Percentiles rank a stretch among this genome's conserved stretches.
phyloP scores from a whole-genome alignment of 2,797 vertebrate genomes.

The Ptychadena robeensis region DNA sequence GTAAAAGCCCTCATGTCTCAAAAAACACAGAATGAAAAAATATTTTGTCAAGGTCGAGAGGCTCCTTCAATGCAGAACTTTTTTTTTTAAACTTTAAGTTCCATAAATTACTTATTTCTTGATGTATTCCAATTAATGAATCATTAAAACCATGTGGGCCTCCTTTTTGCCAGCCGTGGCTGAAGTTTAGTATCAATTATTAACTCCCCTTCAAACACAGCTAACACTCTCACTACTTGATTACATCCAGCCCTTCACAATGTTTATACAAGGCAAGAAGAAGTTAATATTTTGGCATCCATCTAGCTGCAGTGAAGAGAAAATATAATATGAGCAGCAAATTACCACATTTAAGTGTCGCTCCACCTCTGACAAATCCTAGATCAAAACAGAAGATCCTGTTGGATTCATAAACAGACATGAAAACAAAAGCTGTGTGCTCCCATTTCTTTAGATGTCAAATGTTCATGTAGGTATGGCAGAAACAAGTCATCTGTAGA shows the following conservation, averaged over 20 bases:
- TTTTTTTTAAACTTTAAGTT: not conserved
- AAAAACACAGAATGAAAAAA: not conserved
- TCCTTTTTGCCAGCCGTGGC: not conserved
- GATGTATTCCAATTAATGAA: constrained; percentile 12
- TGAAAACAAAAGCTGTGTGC: too few species aligned
- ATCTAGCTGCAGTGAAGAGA: not conserved
- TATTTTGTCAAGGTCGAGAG: not conserved
- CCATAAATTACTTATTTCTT: not conserved
- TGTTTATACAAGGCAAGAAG: constrained; percentile 33
- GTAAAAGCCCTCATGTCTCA: not conserved
- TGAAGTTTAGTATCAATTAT: constrained; percentile 39
- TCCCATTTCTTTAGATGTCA: too few species aligned
- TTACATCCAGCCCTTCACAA: constrained; percentile 29
- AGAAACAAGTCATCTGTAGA: too few species aligned
- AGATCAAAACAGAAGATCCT: too few species aligned
- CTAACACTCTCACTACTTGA: constrained; percentile 41
- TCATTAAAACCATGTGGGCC: not conserved
- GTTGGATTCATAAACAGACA: too few species aligned
- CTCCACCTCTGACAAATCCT: not conserved
- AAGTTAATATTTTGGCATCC: constrained; percentile 14
- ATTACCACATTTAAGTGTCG: not conserved
- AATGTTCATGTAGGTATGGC: too few species aligned
- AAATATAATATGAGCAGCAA: not conserved
- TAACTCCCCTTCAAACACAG: constrained; percentile 36
- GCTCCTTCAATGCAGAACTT: not conserved